phyloP scores from a whole-genome alignment of 2,113 vertebrate species.

The Panthera leo region DNA sequence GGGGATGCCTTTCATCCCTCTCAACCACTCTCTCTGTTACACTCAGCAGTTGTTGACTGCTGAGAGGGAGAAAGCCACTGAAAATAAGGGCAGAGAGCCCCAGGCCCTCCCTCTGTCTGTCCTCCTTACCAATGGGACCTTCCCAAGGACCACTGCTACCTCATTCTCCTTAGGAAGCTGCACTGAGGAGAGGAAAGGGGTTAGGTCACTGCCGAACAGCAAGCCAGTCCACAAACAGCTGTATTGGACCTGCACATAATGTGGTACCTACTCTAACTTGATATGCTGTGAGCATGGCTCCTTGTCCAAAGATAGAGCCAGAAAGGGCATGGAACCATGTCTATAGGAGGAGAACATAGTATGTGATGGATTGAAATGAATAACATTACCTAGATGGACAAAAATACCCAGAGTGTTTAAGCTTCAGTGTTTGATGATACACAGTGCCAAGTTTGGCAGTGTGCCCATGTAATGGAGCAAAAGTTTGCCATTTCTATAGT shows the following conservation, averaged over 20 bases:
- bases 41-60: constrained; percentile 14
- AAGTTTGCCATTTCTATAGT: background rate
- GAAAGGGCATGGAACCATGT: accelerated
- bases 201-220: background rate
- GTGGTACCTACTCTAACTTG: accelerated
- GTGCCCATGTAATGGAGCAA: too few species aligned
- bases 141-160: background rate
- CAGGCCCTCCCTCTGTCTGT: constrained; percentile 4
- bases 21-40: background rate
- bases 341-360: too few species aligned
- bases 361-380: too few species aligned
- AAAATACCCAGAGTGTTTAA: background rate
- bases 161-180: background rate
- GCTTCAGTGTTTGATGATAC: accelerated
- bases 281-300: accelerated
- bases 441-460: accelerated
- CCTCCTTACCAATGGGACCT: constrained; percentile 15
- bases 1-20: constrained; percentile 17
- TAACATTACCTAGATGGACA: accelerated
- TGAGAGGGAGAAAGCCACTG: constrained; percentile 29
- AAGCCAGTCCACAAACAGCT: background rate
- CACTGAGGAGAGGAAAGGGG: background rate
- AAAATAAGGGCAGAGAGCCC: background rate
- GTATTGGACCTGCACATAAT: background rate
- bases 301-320: background rate